Evolutionary conservation across 2,113 vertebrate genomes (phyloP).

Genomic region (Semnornis frantzii): DNA sequence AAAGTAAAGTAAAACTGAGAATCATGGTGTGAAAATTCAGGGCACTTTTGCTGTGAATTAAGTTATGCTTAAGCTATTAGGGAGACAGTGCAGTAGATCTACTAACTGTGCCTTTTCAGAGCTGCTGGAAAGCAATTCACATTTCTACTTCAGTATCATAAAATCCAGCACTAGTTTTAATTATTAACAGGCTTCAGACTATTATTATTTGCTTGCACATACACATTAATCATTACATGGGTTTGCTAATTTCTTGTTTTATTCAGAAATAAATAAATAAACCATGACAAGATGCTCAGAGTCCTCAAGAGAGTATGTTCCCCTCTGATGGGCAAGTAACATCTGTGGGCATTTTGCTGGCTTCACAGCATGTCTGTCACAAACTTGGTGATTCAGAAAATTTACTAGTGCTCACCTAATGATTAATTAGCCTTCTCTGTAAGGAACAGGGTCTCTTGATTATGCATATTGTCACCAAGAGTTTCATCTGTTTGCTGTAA

Average conservation of each 20-base stretch:
- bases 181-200: slow-evolving; percentile 31
- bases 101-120: background rate
- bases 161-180: slow-evolving; percentile 16
- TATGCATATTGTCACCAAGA: slow-evolving; percentile 55
- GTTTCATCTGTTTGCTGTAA: slow-evolving; percentile 57
- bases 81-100: background rate
- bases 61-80: background rate
- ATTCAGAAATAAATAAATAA: slow-evolving; percentile 50
- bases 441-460: slow-evolving; percentile 53
- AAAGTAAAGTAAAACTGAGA: background rate
- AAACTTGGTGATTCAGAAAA: slow-evolving; percentile 74
- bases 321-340: slow-evolving; percentile 59
- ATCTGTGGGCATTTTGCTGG: slow-evolving; percentile 52
- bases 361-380: slow-evolving; percentile 62
- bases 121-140: slow-evolving; percentile 24
- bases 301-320: slow-evolving; percentile 46
- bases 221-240: slow-evolving; percentile 39
- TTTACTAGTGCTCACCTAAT: slow-evolving; percentile 71
- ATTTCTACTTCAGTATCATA: slow-evolving; percentile 4
- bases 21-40: background rate
- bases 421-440: slow-evolving; percentile 72
- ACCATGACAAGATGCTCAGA: slow-evolving; percentile 9
- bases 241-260: slow-evolving; percentile 33
- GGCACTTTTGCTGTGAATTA: slow-evolving; percentile 24
- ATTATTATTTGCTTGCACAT: slow-evolving; percentile 32